Evolutionary conservation across 53 echinoderm and acorn worm genomes (phyloP).

Genomic region (Luidia sarsii): DNA sequence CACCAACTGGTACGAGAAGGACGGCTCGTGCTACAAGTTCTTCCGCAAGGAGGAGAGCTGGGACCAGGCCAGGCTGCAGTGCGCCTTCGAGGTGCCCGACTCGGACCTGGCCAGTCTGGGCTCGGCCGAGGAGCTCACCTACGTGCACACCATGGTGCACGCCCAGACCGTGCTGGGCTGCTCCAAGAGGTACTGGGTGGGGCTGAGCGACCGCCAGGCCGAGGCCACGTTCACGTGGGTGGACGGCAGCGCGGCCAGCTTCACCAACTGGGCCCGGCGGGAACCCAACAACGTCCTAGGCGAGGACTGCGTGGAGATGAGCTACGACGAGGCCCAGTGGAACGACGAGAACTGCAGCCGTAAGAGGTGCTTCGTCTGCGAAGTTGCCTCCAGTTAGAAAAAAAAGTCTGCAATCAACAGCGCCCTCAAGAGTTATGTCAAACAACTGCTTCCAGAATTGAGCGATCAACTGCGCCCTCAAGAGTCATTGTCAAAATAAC

Average conservation of each 20-base stretch:
- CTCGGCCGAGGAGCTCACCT: neutral
- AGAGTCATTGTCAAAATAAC: too few species aligned
- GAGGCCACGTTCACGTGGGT: neutral
- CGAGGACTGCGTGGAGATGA: constrained; percentile 21
- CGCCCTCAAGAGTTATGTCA: too few species aligned
- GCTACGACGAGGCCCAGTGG: neutral
- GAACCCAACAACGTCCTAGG: constrained; percentile 7
- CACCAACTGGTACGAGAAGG: constrained; percentile 3
- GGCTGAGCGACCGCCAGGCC: neutral
- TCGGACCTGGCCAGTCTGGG: neutral
- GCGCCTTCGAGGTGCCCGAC: neutral
- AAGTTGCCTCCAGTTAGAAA: too few species aligned
- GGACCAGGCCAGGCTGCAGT: constrained; percentile 13
- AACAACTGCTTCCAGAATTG: too few species aligned
- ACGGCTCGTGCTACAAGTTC: constrained; percentile 20
- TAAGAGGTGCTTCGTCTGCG: neutral
- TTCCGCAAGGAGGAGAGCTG: constrained; percentile 3
- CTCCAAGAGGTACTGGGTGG: constrained; percentile 17
- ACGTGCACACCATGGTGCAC: constrained; percentile 9
- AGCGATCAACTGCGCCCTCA: too few species aligned
- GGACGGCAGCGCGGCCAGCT: constrained; percentile 2
- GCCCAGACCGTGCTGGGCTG: neutral
- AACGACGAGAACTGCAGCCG: constrained; percentile 2
- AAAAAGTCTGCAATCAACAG: neutral
- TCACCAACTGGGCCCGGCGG: constrained; percentile 8